Evolutionary conservation across 2,797 vertebrate species (phyloP), one percentile per base, ranked within the genome.

Genomic region (Lepilemur septentrionalis): DNA sequence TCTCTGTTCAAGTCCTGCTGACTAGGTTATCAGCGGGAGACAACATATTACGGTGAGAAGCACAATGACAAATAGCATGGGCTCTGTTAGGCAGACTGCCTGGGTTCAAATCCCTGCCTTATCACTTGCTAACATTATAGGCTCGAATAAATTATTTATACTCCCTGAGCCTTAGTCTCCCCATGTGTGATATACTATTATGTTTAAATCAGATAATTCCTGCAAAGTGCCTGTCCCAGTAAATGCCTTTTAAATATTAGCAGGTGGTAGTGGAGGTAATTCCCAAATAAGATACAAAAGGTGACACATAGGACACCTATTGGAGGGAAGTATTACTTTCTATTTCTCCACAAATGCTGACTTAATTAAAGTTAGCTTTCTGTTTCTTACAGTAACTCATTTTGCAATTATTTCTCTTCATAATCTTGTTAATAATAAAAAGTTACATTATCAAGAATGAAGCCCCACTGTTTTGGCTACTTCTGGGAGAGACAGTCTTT

Each of bases 201-300:
- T 59, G n/a, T 82, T 55, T 79, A 78, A 88, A 75, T 88, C 46
- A 89, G 50, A 75, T 32, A 46, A 72, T 70, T 12, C 32, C 46
- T 55, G 14, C 17, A 57, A 81, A 89, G 14, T 43, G 0, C 38
- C 35, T 38, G 38, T 50, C 23, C 12, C 13, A 46, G 48, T 57
- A 87, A 72, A 94, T 7, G 7, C 30, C 84, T 75, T 84, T 78
- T 82, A 93, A 88, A 90, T 76, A 92, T 17, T 75, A 82, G 38
- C 72, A 67, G 32, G 48, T 81, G 43, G 32, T n/a, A 84, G 23
- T 17, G 23, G 15, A 38, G 32, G 28, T 73, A 67, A 89, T 81
- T 94, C 23, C 11, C 80, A 88, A 92, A 38, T 9, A 73, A 63
- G 23, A 92, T 25, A 85, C 20, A 69, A 63, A 89, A 85, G 28